A percentile compares a stretch with the other conserved stretches of the same genome.
These are phyloP conservation scores for Procambarus virginalis DNA, from an alignment of 1,140 invertebrate species.

Conservation along the genomic window DNA sequence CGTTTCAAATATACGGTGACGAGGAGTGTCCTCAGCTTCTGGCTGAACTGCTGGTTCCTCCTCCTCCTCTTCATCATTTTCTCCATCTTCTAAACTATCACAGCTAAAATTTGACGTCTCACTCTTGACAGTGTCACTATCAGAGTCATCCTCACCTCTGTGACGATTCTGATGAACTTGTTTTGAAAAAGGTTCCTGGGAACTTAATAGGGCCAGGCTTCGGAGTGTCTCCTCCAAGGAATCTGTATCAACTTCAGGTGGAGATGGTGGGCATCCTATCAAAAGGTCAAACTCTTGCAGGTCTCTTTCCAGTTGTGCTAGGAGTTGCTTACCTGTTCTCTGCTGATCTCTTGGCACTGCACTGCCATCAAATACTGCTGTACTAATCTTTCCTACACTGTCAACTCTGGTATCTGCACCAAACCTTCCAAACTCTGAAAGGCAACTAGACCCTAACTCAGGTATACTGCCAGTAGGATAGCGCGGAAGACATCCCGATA, in stretches of 20 bases:
- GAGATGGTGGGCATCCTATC: slow-evolving; percentile 44
- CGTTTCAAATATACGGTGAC: slow-evolving; percentile 15
- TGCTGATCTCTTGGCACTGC: slow-evolving; percentile 61
- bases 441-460: slow-evolving; percentile 47
- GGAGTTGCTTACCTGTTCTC: slow-evolving; percentile 59
- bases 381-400: slow-evolving; percentile 14
- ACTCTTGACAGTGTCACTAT: slow-evolving; percentile 67
- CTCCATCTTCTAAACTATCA: slow-evolving; percentile 68
- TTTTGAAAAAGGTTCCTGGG: slow-evolving; percentile 27
- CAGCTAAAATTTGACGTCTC: slow-evolving; percentile 69
- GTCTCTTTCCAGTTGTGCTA: slow-evolving; percentile 63
- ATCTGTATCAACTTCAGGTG: slow-evolving; percentile 58
- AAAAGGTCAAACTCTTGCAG: slow-evolving; percentile 66
- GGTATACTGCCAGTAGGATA: slow-evolving; percentile 28
- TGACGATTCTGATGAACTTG: slow-evolving; percentile 20
- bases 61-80: slow-evolving; percentile 44
- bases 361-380: slow-evolving; percentile 61
- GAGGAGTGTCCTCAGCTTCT: slow-evolving; percentile 8
- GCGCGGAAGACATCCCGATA: slow-evolving; percentile 14
- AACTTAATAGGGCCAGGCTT: slow-evolving; percentile 41
- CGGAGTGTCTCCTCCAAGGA: slow-evolving; percentile 55
- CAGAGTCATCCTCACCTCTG: slow-evolving; percentile 55
- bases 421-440: slow-evolving; percentile 39
- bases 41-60: slow-evolving; percentile 3
- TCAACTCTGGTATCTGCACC: slow-evolving; percentile 8